Conservation (phyloP, 2,888 invertebrate species). For the Chelonus formosanus region DNA sequence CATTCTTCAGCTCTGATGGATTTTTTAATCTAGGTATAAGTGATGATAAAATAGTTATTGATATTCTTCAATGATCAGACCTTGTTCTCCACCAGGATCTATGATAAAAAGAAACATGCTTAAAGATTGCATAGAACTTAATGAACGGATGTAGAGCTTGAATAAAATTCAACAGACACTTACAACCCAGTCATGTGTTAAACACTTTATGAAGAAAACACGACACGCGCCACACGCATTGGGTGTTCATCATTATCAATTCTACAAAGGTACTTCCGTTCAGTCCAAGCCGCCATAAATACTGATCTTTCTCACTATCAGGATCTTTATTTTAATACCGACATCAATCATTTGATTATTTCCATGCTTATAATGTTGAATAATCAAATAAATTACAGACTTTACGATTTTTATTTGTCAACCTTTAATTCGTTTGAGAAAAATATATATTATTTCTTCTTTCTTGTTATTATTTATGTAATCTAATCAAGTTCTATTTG, state of each 20-base stretch:
- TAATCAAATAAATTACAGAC: neutral
- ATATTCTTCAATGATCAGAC: neutral
- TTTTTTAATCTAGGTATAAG: neutral
- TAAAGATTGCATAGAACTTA: neutral
- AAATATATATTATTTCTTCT: neutral
- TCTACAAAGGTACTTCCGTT: slow-evolving; percentile 52
- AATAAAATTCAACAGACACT: slow-evolving; percentile 6
- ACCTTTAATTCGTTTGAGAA: too few relatives aligned
- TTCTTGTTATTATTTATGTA: too few relatives aligned
- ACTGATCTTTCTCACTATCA: slow-evolving; percentile 1
- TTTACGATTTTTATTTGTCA: too few relatives aligned
- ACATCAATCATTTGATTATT: slow-evolving; percentile 3
- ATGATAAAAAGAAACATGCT: neutral
- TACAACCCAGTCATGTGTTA: slow-evolving; percentile 4
- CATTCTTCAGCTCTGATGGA: neutral
- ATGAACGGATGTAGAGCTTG: neutral
- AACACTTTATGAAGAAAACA: slow-evolving; percentile 18
- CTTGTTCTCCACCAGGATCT: too few relatives aligned
- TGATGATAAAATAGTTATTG: neutral
- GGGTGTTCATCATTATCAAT: slow-evolving; percentile 51
- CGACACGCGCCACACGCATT: slow-evolving; percentile 40
- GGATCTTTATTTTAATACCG: slow-evolving; percentile 5
- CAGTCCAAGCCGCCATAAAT: slow-evolving; percentile 5
- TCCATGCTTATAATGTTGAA: neutral
- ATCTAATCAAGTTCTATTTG: too few relatives aligned